These are phyloP conservation scores for Neodiprion fabricii DNA, from an alignment of 1,140 invertebrate genomes.

Conservation along the genomic window DNA sequence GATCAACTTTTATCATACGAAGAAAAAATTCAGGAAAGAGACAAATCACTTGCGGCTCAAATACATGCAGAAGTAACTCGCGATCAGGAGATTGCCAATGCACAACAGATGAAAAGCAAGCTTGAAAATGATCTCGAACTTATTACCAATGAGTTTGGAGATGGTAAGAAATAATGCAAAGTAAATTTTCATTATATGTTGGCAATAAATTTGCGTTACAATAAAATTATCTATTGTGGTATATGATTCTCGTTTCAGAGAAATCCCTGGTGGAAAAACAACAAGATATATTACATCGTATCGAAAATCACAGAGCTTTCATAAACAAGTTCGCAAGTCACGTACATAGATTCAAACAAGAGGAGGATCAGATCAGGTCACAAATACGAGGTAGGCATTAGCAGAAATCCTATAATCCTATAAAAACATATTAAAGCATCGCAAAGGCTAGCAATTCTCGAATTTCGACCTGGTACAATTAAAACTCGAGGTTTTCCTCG, in stretches of 20 bases:
- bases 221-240: conserved; percentile 12
- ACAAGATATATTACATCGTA: conserved; percentile 13
- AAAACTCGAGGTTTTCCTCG: too few relatives aligned
- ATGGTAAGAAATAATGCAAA: conserved; percentile 51
- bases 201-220: too few relatives aligned
- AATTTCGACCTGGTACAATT: too few relatives aligned
- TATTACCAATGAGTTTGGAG: conserved; percentile 56
- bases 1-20: conserved; percentile 52
- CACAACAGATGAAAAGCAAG: conserved; percentile 62
- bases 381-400: conserved; percentile 41
- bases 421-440: too few relatives aligned
- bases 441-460: too few relatives aligned
- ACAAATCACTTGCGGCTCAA: conserved; percentile 56
- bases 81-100: conserved; percentile 55
- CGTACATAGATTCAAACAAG: conserved; percentile 16
- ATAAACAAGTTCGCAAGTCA: conserved; percentile 26
- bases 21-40: conserved; percentile 57
- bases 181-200: conserved; percentile 14
- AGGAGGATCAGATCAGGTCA: conserved; percentile 32
- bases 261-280: conserved; percentile 25
- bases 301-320: conserved; percentile 27
- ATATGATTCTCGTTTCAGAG: conserved; percentile 29
- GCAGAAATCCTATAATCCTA: too few relatives aligned
- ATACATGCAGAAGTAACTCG: conserved; percentile 54
- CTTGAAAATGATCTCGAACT: conserved; percentile 58